phyloP scores from a whole-genome alignment of 2,797 vertebrate species.

The Salarias fasciatus region DNA sequence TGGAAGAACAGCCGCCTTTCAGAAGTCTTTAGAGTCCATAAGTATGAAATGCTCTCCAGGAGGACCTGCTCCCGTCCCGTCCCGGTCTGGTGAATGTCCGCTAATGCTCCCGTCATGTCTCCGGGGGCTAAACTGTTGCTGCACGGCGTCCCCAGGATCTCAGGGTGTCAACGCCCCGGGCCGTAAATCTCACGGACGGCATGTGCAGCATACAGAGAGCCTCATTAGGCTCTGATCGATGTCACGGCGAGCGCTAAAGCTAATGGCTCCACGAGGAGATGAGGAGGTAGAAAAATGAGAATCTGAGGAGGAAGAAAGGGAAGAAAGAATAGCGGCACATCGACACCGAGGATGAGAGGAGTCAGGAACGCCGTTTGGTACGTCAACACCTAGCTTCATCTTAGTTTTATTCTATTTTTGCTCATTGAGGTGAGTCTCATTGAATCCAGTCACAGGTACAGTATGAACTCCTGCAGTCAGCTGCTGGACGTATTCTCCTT shows the following conservation, averaged over 20 bases:
- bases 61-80: conserved; percentile 38
- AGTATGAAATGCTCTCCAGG: no score
- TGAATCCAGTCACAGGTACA: no score
- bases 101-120: conserved; percentile 21
- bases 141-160: conserved; percentile 8
- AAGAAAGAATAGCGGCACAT: conserved; percentile 4
- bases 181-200: conserved; percentile 44
- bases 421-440: no score
- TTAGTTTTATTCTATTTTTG: no score
- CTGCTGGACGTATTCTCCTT: no score
- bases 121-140: conserved; percentile 29
- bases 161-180: conserved; percentile 6
- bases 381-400: no score
- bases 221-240: conserved; percentile 71
- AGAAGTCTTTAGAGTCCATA: no score
- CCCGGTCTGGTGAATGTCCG: not conserved
- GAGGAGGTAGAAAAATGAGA: conserved; percentile 19
- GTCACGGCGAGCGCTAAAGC: conserved; percentile 23
- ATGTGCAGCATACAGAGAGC: conserved; percentile 57
- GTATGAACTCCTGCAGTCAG: no score
- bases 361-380: no score
- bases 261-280: conserved; percentile 16
- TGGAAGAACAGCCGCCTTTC: no score
- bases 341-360: no score
- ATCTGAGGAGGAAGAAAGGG: conserved; percentile 10